Evolutionary conservation across 1,140 invertebrate species (phyloP).

Genomic region (Drosophila willistoni): DNA sequence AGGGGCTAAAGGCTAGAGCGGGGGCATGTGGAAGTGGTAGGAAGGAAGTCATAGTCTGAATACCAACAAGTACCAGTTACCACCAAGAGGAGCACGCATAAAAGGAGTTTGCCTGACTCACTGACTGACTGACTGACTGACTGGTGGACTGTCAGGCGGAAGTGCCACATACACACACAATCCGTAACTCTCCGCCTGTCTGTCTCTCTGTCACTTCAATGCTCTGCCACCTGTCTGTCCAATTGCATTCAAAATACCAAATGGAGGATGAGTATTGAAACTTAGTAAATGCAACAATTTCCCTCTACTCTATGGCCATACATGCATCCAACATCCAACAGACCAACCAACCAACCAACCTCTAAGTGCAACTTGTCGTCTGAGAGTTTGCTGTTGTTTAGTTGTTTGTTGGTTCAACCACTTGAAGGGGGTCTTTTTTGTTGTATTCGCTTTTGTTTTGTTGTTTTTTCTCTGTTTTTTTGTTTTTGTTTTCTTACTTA

Average conservation of each 20-base stretch:
- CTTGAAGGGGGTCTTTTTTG: conserved; percentile 27
- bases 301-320: conserved; percentile 27
- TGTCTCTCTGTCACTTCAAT: conserved; percentile 20
- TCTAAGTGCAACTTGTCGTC: conserved; percentile 50
- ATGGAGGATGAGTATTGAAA: conserved; percentile 31
- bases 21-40: conserved; percentile 10
- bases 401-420: conserved; percentile 20
- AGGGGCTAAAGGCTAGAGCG: conserved; percentile 34
- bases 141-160: conserved; percentile 40
- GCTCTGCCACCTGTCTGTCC: conserved; percentile 57
- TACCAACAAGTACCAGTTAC: conserved; percentile 79
- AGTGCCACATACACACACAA: conserved; percentile 48
- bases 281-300: conserved; percentile 66
- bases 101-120: conserved; percentile 30
- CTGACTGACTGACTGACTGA: conserved; percentile 35
- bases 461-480: conserved; percentile 40
- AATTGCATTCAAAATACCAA: conserved; percentile 60
- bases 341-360: conserved; percentile 5
- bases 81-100: conserved; percentile 40
- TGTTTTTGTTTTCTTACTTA: conserved; percentile 29
- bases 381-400: conserved; percentile 36
- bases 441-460: conserved; percentile 9
- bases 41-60: conserved; percentile 65
- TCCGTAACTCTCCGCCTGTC: conserved; percentile 32
- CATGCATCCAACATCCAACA: background rate